Evolutionary conservation across 2,888 invertebrate genomes (phyloP).

Genomic region (Caenorhabditis japonica): DNA sequence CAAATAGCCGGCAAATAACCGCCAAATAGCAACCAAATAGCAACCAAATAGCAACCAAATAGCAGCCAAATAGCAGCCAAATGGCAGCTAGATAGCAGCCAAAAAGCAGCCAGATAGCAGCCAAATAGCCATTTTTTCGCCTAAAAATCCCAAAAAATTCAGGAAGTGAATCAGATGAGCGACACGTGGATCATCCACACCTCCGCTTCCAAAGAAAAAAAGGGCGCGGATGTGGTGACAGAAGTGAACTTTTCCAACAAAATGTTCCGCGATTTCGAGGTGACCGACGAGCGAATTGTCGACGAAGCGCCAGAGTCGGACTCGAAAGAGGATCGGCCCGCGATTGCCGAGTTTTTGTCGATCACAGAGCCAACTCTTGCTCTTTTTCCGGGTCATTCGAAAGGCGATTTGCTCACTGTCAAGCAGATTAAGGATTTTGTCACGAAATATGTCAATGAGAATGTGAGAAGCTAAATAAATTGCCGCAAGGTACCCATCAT

Average conservation of each 20-base stretch:
- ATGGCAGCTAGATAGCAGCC: too few relatives aligned
- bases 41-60: too few relatives aligned
- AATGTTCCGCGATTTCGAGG: slow-evolving; percentile 56
- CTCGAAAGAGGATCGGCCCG: slow-evolving; percentile 33
- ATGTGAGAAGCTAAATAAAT: slow-evolving; percentile 36
- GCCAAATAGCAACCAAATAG: too few relatives aligned
- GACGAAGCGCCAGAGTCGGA: slow-evolving; percentile 56
- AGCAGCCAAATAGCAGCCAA: too few relatives aligned
- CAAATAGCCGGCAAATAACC: too few relatives aligned
- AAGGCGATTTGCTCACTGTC: slow-evolving; percentile 66
- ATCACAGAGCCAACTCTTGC: slow-evolving; percentile 64
- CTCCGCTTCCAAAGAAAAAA: slow-evolving; percentile 61
- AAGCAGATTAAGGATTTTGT: slow-evolving; percentile 52
- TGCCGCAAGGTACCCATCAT: too few relatives aligned
- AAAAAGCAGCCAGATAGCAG: too few relatives aligned
- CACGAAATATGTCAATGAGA: slow-evolving; percentile 63
- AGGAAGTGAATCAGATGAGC: slow-evolving; percentile 18
- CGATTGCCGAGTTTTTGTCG: slow-evolving; percentile 52
- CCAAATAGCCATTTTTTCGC: too few relatives aligned
- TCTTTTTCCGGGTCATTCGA: slow-evolving; percentile 44
- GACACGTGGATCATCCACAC: slow-evolving; percentile 22
- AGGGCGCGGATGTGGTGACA: slow-evolving; percentile 70
- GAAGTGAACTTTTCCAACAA: slow-evolving; percentile 59
- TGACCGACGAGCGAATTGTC: slow-evolving; percentile 59
- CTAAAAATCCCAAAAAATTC: too few relatives aligned